These are phyloP conservation scores for Lophura swinhoii DNA, from an alignment of 2,797 vertebrate species.

Conservation along the genomic window DNA sequence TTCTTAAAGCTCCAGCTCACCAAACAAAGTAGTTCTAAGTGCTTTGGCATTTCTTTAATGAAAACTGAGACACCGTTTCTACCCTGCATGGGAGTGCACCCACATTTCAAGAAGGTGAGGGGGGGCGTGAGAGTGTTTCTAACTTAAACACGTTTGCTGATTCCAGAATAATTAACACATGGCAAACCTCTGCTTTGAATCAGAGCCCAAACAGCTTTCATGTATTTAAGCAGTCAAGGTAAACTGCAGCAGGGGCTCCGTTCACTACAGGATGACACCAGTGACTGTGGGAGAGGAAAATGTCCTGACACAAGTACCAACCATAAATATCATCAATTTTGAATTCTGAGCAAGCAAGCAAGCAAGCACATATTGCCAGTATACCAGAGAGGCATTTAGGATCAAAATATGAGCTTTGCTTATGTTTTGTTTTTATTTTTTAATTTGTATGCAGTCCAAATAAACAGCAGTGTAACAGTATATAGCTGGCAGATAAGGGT, in stretches of 20 bases:
- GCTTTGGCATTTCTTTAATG: not conserved
- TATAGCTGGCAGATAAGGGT: not conserved
- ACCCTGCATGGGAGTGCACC: not conserved
- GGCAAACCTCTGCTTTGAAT: not conserved
- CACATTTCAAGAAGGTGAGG: not conserved
- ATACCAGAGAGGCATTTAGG: not conserved
- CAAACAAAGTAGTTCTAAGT: not conserved
- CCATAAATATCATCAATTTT: not conserved
- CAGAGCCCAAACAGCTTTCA: not conserved
- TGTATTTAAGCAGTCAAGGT: not conserved
- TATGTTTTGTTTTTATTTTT: not conserved
- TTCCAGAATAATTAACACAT: not conserved
- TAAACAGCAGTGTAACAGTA: not conserved
- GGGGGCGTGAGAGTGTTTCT: not conserved
- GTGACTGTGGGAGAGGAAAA: not conserved
- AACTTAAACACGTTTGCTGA: not conserved
- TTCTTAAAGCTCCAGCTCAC: not conserved
- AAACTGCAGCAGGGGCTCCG: not conserved
- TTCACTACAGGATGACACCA: not conserved
- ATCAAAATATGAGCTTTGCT: not conserved
- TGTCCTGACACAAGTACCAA: not conserved
- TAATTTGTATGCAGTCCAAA: constrained; percentile 4
- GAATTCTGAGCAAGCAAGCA: constrained; percentile 9
- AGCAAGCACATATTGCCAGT: not conserved
- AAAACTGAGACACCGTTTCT: not conserved